These are phyloP conservation scores for Cyrtonyx montezumae DNA, from an alignment of 2,113 vertebrate genomes.

Conservation along the genomic window DNA sequence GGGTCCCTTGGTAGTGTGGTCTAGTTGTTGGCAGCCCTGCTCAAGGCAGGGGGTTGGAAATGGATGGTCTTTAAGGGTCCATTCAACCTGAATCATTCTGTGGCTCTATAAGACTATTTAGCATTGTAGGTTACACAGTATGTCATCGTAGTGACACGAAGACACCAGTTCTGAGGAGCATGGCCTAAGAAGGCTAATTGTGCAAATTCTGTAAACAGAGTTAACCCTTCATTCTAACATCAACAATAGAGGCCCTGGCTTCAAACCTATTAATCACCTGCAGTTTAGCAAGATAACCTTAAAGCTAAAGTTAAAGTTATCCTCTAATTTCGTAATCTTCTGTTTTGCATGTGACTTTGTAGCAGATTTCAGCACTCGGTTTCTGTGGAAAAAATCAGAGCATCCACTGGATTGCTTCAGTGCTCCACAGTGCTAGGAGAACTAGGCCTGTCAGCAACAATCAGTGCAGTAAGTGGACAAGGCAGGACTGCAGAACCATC, in stretches of 20 bases:
- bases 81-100: neutral
- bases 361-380: neutral
- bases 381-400: neutral
- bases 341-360: neutral
- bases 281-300: neutral
- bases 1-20: neutral
- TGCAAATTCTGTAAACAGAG: neutral
- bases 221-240: neutral
- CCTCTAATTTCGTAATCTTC: neutral
- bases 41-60: neutral
- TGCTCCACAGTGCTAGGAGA: neutral
- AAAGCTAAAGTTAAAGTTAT: neutral
- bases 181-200: neutral
- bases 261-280: neutral
- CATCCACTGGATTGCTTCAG: neutral
- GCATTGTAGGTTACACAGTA: neutral
- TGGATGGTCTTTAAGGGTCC: neutral
- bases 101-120: neutral
- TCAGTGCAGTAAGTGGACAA: neutral
- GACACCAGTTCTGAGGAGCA: neutral
- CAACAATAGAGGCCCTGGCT: neutral
- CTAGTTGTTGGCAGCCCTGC: neutral
- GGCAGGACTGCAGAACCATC: constrained; percentile 6
- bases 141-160: neutral
- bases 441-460: constrained; percentile 23